Evolutionary conservation across 2,888 invertebrate genomes (phyloP).

Genomic region (Neocrepidodera transversa): DNA sequence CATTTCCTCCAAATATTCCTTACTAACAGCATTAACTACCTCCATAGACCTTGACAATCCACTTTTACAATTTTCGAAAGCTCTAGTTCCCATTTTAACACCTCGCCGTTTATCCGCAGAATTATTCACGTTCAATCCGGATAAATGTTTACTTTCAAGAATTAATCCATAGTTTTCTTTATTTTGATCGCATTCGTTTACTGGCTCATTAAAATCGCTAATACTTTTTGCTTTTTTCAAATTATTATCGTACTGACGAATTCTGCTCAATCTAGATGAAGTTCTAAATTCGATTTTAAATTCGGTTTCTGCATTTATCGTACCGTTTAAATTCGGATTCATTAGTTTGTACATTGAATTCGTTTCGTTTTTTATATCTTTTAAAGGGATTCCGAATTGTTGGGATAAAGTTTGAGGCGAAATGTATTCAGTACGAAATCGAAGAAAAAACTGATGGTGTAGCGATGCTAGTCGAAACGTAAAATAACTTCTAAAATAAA

Average conservation of each 20-base stretch:
- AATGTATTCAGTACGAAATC: constrained; percentile 74
- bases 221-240: constrained; percentile 63
- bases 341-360: constrained; percentile 58
- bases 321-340: constrained; percentile 48
- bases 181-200: constrained; percentile 67
- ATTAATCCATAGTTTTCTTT: constrained; percentile 67
- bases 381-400: constrained; percentile 66
- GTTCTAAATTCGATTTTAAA: constrained; percentile 56
- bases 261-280: constrained; percentile 44
- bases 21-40: constrained; percentile 52
- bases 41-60: constrained; percentile 58
- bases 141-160: constrained; percentile 54
- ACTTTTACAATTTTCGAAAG: constrained; percentile 60
- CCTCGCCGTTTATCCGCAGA: constrained; percentile 63
- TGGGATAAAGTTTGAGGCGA: constrained; percentile 70
- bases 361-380: constrained; percentile 60
- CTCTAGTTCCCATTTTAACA: constrained; percentile 80
- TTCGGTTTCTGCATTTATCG: constrained; percentile 55
- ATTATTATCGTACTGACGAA: constrained; percentile 35
- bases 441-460: constrained; percentile 78
- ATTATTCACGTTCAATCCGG: constrained; percentile 47
- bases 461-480: constrained; percentile 79
- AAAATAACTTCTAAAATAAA: constrained; percentile 69
- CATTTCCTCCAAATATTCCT: constrained; percentile 56
- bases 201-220: constrained; percentile 60